Conservation (phyloP, 1,140 invertebrate genomes). For the Drosophila elegans region DNA sequence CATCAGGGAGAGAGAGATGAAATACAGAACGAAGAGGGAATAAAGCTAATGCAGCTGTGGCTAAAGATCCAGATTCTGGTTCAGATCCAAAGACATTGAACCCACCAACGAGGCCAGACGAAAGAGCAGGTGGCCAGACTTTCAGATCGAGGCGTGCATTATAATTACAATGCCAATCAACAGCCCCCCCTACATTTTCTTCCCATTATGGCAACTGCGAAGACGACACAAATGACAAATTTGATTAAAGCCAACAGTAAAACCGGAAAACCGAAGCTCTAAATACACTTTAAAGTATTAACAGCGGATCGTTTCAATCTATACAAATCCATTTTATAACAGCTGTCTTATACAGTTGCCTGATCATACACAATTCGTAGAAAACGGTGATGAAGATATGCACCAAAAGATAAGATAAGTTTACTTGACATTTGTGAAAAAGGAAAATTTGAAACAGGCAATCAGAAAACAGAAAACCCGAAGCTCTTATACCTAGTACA, state of each 20-base stretch:
- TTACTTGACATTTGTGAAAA: too few relatives aligned
- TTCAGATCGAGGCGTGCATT: constrained; percentile 21
- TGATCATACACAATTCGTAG: too few relatives aligned
- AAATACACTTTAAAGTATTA: background rate
- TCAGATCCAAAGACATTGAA: constrained; percentile 36
- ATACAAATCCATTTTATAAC: too few relatives aligned
- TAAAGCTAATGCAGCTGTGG: constrained; percentile 16
- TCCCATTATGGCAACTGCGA: constrained; percentile 7
- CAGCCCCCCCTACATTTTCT: background rate
- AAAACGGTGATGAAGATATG: too few relatives aligned
- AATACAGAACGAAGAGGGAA: background rate
- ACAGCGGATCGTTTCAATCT: too few relatives aligned
- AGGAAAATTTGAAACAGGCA: too few relatives aligned
- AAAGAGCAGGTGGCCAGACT: constrained; percentile 43
- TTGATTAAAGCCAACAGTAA: constrained; percentile 2
- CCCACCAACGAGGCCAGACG: constrained; percentile 52
- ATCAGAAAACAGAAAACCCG: background rate
- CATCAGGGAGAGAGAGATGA: background rate
- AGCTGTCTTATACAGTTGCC: too few relatives aligned
- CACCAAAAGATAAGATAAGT: too few relatives aligned
- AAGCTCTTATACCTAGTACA: background rate
- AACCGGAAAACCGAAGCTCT: background rate
- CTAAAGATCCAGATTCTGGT: constrained; percentile 19
- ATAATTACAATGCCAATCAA: constrained; percentile 4
- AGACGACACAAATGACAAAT: constrained; percentile 16